Base-by-base conservation (phyloP, 92 coral and sea anemone species). In the Virgularia gustaviana region DNA sequence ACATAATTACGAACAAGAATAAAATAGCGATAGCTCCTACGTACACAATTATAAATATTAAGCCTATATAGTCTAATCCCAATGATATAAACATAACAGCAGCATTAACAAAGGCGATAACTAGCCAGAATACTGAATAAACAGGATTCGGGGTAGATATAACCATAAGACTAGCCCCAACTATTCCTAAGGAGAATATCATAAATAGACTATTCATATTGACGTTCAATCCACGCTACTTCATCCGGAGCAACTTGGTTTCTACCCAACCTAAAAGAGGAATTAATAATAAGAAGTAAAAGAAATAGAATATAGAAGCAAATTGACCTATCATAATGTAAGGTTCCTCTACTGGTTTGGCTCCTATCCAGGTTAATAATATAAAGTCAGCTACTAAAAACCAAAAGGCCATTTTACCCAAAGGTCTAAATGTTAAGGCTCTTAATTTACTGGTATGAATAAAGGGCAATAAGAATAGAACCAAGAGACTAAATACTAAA, bases 321-420 rank as follows among this genome's bases (percentile, higher is more conserved):
- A 81, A 27, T 79, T 88, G 95, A 61, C 95, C 95, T 54, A 82
- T 57, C 61, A 85, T 16, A 72, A 88, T 79, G 80, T 81, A 88
- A 51, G 95, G 95, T 73, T 88, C 95, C 81, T 88, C 95, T 3
- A 88, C 95, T 43, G 87, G 88, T 29, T 80, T 73, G 42, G 73
- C 73, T 24, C 95, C 95, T 36, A 88, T 73, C 79, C 95, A 88
- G 78, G 95, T 84, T 49, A 88, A 80, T 56, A 88, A 80, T n/a
- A 81, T 33, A 49, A 88, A 85, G 67, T 85, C 82, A 42, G 88
- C 85, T 41, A 79, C 78, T 41, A 88, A 81, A 75, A 85, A 85
- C 84, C 95, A 88, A 88, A 88, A 88, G 49, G 85, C 85, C 53
- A 88, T 64, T 60, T 86, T 83, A 36, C 82, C 89, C 56, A 88